Percentiles rank a stretch among this genome's conserved stretches.
These are phyloP conservation scores for Rhagium mordax DNA, from an alignment of 2,888 invertebrate genomes.

Conservation along the genomic window DNA sequence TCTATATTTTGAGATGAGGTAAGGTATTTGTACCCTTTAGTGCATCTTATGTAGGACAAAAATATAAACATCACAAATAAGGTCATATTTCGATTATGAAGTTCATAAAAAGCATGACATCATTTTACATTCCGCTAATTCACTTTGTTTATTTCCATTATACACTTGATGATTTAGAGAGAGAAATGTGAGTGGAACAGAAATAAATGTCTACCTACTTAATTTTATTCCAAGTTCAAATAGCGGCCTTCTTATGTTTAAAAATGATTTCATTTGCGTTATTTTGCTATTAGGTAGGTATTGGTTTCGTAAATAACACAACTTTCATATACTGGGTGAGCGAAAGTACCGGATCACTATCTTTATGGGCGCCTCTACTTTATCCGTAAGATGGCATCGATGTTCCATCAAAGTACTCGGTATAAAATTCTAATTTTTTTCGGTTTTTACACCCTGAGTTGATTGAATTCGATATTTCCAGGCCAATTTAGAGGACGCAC, in stretches of 20 bases:
- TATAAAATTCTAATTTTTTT: too few species aligned
- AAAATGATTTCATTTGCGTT: neutral
- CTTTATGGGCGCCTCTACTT: too few species aligned
- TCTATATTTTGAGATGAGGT: too few species aligned
- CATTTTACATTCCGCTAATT: constrained; percentile 18
- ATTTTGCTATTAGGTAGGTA: neutral
- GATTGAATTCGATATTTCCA: too few species aligned
- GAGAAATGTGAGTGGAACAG: neutral
- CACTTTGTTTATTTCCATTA: constrained; percentile 20
- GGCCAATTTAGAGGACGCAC: too few species aligned
- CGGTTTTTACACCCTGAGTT: too few species aligned
- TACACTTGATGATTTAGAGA: neutral
- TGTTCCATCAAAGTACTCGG: too few species aligned
- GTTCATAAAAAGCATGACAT: constrained; percentile 27
- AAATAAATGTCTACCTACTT: neutral
- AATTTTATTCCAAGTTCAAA: neutral
- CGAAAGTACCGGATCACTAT: too few species aligned
- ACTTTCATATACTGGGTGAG: too few species aligned
- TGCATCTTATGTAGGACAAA: neutral
- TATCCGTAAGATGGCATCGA: too few species aligned
- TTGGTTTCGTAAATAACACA: too few species aligned
- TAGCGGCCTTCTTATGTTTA: neutral
- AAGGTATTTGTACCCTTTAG: too few species aligned
- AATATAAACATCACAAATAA: neutral
- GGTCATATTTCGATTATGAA: constrained; percentile 12